Evolutionary conservation across 2,113 vertebrate species (phyloP).

Genomic region (Pandion haliaetus): DNA sequence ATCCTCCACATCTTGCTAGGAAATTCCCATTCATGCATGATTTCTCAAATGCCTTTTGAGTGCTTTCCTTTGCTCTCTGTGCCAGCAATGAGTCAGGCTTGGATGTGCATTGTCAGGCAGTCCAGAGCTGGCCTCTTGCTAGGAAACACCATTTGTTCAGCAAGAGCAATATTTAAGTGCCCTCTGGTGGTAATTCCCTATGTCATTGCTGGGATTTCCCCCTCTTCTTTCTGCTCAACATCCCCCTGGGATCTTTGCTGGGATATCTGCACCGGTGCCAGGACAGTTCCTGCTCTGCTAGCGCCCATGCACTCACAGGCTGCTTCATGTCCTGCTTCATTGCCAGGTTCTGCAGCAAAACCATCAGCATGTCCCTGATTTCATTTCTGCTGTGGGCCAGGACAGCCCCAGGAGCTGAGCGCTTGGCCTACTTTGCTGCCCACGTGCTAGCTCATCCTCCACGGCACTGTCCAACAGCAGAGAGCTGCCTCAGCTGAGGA

Average conservation of each 20-base stretch:
- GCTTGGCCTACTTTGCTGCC: background rate
- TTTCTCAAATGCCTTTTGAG: slow-evolving; percentile 34
- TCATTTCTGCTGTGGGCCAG: background rate
- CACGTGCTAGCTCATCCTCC: background rate
- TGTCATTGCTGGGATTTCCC: background rate
- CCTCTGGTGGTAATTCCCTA: background rate
- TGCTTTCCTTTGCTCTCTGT: background rate
- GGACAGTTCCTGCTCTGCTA: background rate
- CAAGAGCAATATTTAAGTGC: background rate
- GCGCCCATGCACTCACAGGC: fast-evolving
- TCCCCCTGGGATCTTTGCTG: background rate
- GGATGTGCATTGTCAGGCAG: background rate
- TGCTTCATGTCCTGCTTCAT: fast-evolving
- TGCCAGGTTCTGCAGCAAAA: background rate
- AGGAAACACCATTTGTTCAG: background rate
- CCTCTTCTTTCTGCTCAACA: background rate
- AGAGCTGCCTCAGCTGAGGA: background rate
- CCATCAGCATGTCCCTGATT: background rate
- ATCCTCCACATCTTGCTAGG: background rate
- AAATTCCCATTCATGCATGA: slow-evolving; percentile 3
- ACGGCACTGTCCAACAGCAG: background rate
- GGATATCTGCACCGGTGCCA: fast-evolving
- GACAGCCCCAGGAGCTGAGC: background rate
- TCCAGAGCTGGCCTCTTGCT: background rate
- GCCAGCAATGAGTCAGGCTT: slow-evolving; percentile 39